These are phyloP conservation scores for Apaloderma vittatum DNA, from an alignment of 2,113 vertebrate genomes.

Conservation along the genomic window DNA sequence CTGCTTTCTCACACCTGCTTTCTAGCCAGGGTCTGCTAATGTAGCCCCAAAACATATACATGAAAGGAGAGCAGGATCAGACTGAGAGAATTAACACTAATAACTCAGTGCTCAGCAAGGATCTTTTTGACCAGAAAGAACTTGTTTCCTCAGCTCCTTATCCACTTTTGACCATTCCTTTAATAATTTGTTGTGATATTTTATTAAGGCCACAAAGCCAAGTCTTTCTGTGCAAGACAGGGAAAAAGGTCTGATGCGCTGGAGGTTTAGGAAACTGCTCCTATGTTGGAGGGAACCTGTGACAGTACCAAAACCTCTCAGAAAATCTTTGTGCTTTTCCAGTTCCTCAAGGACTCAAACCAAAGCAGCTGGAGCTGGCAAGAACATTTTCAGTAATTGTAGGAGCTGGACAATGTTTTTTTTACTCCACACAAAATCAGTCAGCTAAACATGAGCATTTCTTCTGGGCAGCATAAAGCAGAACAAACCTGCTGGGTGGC, in stretches of 20 bases:
- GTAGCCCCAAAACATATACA: not conserved
- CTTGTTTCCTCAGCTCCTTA: not conserved
- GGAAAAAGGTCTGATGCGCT: not conserved
- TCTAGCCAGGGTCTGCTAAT: not conserved
- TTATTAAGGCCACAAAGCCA: not conserved
- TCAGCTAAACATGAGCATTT: not conserved
- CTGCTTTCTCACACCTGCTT: not conserved
- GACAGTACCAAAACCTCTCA: not conserved
- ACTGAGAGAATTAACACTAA: not conserved
- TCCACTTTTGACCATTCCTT: not conserved
- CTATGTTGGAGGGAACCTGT: not conserved
- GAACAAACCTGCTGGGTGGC: not conserved
- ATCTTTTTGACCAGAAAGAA: not conserved
- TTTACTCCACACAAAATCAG: not conserved
- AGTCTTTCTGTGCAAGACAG: not conserved
- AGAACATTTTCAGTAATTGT: not conserved
- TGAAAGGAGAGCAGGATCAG: not conserved
- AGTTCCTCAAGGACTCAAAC: not conserved
- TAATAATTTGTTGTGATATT: not conserved
- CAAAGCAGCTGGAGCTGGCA: not conserved
- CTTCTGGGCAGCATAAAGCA: not conserved
- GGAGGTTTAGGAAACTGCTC: not conserved
- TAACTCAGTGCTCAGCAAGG: not conserved
- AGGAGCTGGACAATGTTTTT: not conserved
- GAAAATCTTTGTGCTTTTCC: not conserved